Percentiles rank a stretch among this genome's conserved stretches.
These are phyloP conservation scores for Ypsolopha sequella DNA, from an alignment of 2,888 invertebrate species.

Conservation along the genomic window DNA sequence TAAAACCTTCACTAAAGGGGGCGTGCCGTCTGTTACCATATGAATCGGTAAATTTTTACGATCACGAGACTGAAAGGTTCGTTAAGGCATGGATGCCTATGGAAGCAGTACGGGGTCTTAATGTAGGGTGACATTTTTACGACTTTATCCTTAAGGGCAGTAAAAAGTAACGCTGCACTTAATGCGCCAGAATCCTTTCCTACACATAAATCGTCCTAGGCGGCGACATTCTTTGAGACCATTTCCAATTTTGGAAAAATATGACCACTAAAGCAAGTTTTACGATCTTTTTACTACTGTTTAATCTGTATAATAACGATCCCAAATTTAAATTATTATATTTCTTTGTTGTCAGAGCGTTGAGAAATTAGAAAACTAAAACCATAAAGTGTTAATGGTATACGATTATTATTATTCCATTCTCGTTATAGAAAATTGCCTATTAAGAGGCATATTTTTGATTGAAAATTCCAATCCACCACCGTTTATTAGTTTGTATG, in stretches of 20 bases:
- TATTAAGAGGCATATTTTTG: background rate
- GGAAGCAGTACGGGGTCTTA: constrained; percentile 11
- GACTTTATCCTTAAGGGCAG: constrained; percentile 33
- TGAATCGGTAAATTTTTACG: constrained; percentile 38
- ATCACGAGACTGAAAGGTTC: constrained; percentile 37
- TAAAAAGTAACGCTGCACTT: constrained; percentile 25
- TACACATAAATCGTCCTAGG: constrained; percentile 30
- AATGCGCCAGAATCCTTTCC: constrained; percentile 39
- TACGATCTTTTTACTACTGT: constrained; percentile 60
- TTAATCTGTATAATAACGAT: constrained; percentile 53
- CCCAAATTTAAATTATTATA: background rate
- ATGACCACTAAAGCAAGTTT: constrained; percentile 53
- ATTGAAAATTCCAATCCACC: background rate
- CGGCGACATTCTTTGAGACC: constrained; percentile 46
- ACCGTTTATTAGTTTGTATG: background rate
- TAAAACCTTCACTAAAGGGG: constrained; percentile 29
- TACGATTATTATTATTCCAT: background rate
- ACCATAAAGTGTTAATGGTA: background rate
- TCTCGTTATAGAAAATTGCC: background rate
- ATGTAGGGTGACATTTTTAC: constrained; percentile 43
- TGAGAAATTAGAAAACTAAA: background rate
- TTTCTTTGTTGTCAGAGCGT: background rate
- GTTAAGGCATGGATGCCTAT: constrained; percentile 34
- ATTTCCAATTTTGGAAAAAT: constrained; percentile 55
- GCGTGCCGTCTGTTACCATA: constrained; percentile 18